A percentile compares a stretch with the other conserved stretches of the same genome.
Conservation (phyloP, 2,888 invertebrate genomes). For the Erynnis tages region DNA sequence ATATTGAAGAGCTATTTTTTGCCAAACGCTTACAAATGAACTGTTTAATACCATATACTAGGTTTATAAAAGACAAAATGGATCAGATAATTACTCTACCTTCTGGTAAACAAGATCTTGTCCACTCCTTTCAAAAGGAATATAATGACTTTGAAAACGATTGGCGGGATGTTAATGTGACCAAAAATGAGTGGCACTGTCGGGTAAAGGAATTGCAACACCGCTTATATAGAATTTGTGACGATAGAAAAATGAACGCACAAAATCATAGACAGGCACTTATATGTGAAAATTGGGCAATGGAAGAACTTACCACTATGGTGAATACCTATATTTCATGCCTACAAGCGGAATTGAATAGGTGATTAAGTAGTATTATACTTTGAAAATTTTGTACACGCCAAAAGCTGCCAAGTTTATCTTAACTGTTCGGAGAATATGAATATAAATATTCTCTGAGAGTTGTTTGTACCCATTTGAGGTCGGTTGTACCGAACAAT, state of each 20-base stretch:
- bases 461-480: too few relatives aligned
- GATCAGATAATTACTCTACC: conserved; percentile 77
- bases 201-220: conserved; percentile 74
- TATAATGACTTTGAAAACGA: conserved; percentile 83
- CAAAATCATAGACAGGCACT: conserved; percentile 77
- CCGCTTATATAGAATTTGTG: conserved; percentile 79
- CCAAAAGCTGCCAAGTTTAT: too few relatives aligned
- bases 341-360: conserved; percentile 83
- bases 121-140: conserved; percentile 79
- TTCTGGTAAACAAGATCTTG: conserved; percentile 80
- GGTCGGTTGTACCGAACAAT: too few relatives aligned
- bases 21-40: conserved; percentile 79
- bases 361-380: too few relatives aligned
- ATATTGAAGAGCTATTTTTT: conserved; percentile 80
- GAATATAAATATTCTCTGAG: too few relatives aligned
- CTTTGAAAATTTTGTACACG: too few relatives aligned
- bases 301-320: conserved; percentile 76
- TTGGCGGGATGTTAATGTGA: conserved; percentile 77
- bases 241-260: conserved; percentile 75
- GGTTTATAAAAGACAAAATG: conserved; percentile 79
- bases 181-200: conserved; percentile 84
- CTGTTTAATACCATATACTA: conserved; percentile 79
- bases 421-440: too few relatives aligned
- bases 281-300: conserved; percentile 81
- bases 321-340: conserved; percentile 79